A percentile compares a stretch with the other conserved stretches of the same genome.
phyloP scores from a whole-genome alignment of 2,888 invertebrate species.

The Pycnomerus fuliginosus region DNA sequence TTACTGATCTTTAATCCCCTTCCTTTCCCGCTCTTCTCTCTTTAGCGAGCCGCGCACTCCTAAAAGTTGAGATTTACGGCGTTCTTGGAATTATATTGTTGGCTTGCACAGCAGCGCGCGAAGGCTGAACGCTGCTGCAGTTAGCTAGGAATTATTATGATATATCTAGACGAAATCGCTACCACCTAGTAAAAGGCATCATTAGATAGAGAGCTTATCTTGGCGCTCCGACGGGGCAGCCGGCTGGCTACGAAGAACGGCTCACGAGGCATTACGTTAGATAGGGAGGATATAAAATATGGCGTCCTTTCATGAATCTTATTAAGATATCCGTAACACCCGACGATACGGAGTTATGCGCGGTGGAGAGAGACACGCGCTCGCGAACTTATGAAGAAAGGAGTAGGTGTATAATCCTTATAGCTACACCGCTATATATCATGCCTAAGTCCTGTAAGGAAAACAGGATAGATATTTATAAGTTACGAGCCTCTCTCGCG shows the following conservation, averaged over 20 bases:
- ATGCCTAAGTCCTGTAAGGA: slow-evolving; percentile 55
- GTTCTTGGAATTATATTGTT: slow-evolving; percentile 66
- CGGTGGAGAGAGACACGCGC: slow-evolving; percentile 42
- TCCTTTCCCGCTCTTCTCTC: slow-evolving; percentile 58
- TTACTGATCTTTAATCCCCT: slow-evolving; percentile 77
- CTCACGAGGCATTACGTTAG: slow-evolving; percentile 50
- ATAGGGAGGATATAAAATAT: slow-evolving; percentile 73
- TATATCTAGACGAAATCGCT: slow-evolving; percentile 56
- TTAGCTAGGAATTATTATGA: slow-evolving; percentile 57
- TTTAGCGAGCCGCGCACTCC: slow-evolving; percentile 53
- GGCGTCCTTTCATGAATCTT: slow-evolving; percentile 82
- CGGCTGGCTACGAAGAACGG: slow-evolving; percentile 38
- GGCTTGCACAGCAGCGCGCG: slow-evolving; percentile 52
- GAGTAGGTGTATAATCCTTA: slow-evolving; percentile 58
- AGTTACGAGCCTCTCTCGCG: slow-evolving; percentile 51
- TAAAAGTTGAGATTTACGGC: slow-evolving; percentile 74
- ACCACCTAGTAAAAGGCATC: slow-evolving; percentile 48
- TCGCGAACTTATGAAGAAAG: slow-evolving; percentile 57
- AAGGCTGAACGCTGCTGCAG: slow-evolving; percentile 46
- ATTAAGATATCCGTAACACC: slow-evolving; percentile 71
- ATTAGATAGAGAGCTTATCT: slow-evolving; percentile 49
- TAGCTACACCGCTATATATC: slow-evolving; percentile 56
- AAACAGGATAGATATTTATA: slow-evolving; percentile 57
- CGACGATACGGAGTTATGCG: slow-evolving; percentile 56
- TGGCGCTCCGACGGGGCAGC: slow-evolving; percentile 39